Base-by-base conservation (phyloP, 2,888 invertebrate species). In the Drosophila prolongata region DNA sequence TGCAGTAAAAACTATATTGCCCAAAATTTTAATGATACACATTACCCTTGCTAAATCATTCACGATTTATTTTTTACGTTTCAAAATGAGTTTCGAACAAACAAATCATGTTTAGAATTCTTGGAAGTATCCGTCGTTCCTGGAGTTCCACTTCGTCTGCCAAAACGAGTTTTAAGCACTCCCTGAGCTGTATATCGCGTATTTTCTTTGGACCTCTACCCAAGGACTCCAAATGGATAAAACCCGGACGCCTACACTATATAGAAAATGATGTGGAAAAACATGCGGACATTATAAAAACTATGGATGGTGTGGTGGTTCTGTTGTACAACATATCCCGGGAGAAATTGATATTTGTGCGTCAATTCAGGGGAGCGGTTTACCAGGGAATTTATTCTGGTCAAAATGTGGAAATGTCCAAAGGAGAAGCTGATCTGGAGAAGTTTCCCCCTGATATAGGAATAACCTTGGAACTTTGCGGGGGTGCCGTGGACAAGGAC, bases 401-500 rank as follows among this genome's bases (percentile, higher is more conserved):
- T 54, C 92, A 94, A 1, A 43, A 24, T 1, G 11, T 44, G 0
- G 3, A 40, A n/a, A 30, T 62, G 10, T 55, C 60, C 13, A 80
- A 90, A 4, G 92, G 92, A 0, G 85, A 89, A 1, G 94, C 96
- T 57, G 95, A 96, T 87, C 92, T 94, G 0, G 84, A 91, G 0
- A 94, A 95, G 88, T 96, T 95, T 91, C 95, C 96, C 3, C 94
- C 95, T 0, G 93, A 93, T 2, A 89, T 95, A 2, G 98, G 97
- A 0, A 90, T 98, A 0, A 96, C 98, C 0, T 88, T 97, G 35
- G 99, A 99, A 93, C 94, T 98, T 73, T 99, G 99, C 93, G 98
- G 98, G 4, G 99, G 99, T 1, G 96, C 98, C 72, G 94, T 98
- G 2, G 98, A 98, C 90, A 98, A 98, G 91, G 91, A 95, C 8